A percentile compares a stretch with the other conserved stretches of the same genome.
phyloP scores from a whole-genome alignment of 1,140 invertebrate genomes.

The Cecropterus lyciades region DNA sequence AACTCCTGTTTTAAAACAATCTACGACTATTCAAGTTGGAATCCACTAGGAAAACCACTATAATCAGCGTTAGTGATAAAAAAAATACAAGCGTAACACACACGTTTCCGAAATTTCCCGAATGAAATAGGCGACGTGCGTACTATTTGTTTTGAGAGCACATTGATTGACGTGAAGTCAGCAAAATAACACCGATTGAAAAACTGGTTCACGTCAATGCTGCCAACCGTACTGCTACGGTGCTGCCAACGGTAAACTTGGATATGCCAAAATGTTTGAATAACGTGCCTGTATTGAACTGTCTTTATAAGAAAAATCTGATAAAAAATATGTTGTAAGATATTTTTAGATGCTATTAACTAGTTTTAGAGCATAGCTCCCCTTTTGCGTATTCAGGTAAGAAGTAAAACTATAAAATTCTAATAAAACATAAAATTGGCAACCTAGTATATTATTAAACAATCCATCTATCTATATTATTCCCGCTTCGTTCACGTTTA shows the following conservation, averaged over 20 bases:
- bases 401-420: too few relatives aligned
- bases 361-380: too few relatives aligned
- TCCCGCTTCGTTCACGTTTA: too few relatives aligned
- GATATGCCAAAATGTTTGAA: too few relatives aligned
- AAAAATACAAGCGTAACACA: conserved; percentile 45
- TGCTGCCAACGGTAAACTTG: neutral
- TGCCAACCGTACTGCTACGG: conserved; percentile 11
- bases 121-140: conserved; percentile 46
- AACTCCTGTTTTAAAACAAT: conserved; percentile 4
- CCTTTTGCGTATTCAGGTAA: too few relatives aligned
- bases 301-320: too few relatives aligned
- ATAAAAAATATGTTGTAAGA: too few relatives aligned
- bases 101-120: conserved; percentile 41
- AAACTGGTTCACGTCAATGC: conserved; percentile 14
- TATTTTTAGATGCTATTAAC: too few relatives aligned
- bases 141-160: conserved; percentile 79
- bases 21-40: conserved; percentile 41
- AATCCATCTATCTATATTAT: too few relatives aligned
- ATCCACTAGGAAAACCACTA: conserved; percentile 47
- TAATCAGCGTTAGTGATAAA: conserved; percentile 37
- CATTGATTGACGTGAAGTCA: conserved; percentile 69
- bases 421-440: too few relatives aligned
- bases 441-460: too few relatives aligned
- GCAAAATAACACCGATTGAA: conserved; percentile 64
- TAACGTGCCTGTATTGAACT: too few relatives aligned